A percentile compares a stretch with the other conserved stretches of the same genome.
phyloP scores from a whole-genome alignment of 1,140 invertebrate species.

The Campoletis sonorensis region DNA sequence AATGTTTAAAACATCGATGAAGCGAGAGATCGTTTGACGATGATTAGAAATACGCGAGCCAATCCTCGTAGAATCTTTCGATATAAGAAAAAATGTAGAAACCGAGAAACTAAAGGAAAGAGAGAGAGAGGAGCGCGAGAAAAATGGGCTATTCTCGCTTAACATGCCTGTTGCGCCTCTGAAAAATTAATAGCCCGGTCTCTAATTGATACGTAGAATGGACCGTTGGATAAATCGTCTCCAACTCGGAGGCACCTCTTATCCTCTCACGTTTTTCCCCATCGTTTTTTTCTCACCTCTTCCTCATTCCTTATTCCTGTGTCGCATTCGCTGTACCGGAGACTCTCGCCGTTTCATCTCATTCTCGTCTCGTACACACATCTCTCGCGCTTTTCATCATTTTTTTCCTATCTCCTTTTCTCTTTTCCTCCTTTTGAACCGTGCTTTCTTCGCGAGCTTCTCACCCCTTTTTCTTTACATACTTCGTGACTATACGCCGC shows the following conservation, averaged over 20 bases:
- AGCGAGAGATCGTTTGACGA: too few species aligned
- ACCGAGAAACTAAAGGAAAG: not conserved
- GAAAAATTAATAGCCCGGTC: conserved; percentile 66
- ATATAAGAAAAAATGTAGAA: not conserved
- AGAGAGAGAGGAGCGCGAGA: conserved; percentile 41
- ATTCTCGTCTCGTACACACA: conserved; percentile 19
- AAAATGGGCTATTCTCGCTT: conserved; percentile 65
- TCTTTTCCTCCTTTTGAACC: conserved; percentile 23
- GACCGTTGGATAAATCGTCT: conserved; percentile 53
- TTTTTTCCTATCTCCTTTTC: not conserved
- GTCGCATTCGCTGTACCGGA: not conserved
- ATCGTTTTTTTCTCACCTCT: conserved; percentile 15
- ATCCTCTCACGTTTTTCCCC: not conserved
- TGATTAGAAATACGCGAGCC: too few species aligned
- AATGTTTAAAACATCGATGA: too few species aligned
- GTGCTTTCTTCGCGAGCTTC: conserved; percentile 40
- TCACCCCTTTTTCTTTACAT: conserved; percentile 31
- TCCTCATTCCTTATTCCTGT: conserved; percentile 25
- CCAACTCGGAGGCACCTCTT: not conserved
- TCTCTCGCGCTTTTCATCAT: conserved; percentile 27
- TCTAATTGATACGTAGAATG: conserved; percentile 69
- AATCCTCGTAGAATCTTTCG: not conserved
- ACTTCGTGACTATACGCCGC: not conserved
- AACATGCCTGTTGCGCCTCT: conserved; percentile 61
- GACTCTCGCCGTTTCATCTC: conserved; percentile 25